Base-by-base conservation (phyloP, 2,113 vertebrate genomes). In the Hirundichthys speculiger region DNA sequence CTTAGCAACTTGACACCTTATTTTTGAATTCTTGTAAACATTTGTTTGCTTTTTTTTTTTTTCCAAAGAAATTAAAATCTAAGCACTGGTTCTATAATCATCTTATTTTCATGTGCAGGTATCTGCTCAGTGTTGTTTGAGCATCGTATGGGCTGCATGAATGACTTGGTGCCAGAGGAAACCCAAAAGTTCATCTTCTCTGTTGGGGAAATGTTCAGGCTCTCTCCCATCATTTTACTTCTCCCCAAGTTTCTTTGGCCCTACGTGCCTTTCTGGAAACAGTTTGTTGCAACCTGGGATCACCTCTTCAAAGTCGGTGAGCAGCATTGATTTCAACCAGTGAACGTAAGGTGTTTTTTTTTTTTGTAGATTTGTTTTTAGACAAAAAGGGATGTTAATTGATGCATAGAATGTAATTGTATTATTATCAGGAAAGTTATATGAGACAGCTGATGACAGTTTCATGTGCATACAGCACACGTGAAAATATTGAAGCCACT, bases 61-160 rank as follows among this genome's bases (percentile, higher is more conserved):
- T 27, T 27, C 6, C 3, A 27, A 27, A 27, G 25, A 3, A 4
- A 27, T 27, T 27, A 4, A 27, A 27, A 27, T 27, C 25, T 6
- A 27, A 27, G 25, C 25, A 27, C 25, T 27, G 25, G 3, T 3
- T 34, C 9, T 34, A 1, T 34, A 18, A 27, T 4, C 0, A 1
- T 50, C 24, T 20, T 10, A 0, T 34, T 21, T 48, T 34, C 2
- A 1, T 21, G 21, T n/a, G 2, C 54, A 94, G 92, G 90, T 0
- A 93, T 93, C 75, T 88, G 80, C 48, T 88, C 79, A 0, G 92
- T 94, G 64, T 15, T 94, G 83, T 94, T 94, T 59, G 93, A 94
- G 73, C 90, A 69, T 0, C 88, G 93, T 0, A 67, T 94, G 88
- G 93, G 93, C 63, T 93, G 92, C 77, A 67, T 94, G 69, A 82